Evolutionary conservation across 2,888 invertebrate species (phyloP), one percentile per base, ranked within the genome.

Genomic region (Melipona bicolor): DNA sequence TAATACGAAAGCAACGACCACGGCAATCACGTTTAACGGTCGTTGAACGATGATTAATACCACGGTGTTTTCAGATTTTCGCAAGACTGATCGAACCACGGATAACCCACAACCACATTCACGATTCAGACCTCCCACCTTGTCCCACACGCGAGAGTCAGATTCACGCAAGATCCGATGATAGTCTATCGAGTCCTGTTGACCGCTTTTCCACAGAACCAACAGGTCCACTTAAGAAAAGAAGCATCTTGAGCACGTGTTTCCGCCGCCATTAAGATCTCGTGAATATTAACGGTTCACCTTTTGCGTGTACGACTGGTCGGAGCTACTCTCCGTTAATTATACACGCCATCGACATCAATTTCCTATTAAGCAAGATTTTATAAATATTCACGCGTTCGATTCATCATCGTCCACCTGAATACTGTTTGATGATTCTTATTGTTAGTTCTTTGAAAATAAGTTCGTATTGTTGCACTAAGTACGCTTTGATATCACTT

Each of bases 221-320:
- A 65, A 43, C 71, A 59, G 78, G 52, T 78, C 59, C 64, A 52
- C 15, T 43, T n/a, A 15, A 27, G n/a, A 13, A 77, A 54, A 69
- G 6, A 24, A 62, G 36, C 68, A 49, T 21, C 49, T 15, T 9
- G 50, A 21, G n/a, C 21, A 32, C 50, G 17, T 24, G 21, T 73
- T 15, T 49, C 15, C 19, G 4, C n/a, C 15, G 15, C 2, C 77
- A 64, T 77, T 80, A 65, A 80, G 67, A 71, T 65, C 54, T 62
- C 56, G 70, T 61, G 21, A 82, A 80, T 62, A 72, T 72, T 83
- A 83, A 83, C 83, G 76, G 81, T 71, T 83, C 70, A 64, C 75
- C 70, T 75, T 80, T 43, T 5, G 62, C 62, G 17, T 0, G 21
- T 17, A 27, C 43, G 43, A 9, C 43, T 27, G 4, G 19, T 49